phyloP scores from a whole-genome alignment of 1,140 invertebrate species.

The Aradophagus sp. region DNA sequence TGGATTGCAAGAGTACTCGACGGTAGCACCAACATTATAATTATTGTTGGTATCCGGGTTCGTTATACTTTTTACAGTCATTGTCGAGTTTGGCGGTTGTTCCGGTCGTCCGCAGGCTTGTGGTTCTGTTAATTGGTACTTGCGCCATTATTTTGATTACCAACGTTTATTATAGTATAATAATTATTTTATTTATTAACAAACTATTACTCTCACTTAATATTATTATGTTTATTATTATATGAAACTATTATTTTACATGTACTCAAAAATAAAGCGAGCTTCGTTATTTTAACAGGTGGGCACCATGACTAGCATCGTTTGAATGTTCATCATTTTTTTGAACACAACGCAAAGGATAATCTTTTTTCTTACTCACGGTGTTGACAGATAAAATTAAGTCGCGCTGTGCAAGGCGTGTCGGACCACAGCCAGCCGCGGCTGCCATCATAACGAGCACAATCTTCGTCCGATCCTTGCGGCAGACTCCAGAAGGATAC shows the following conservation, averaged over 20 bases:
- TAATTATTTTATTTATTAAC: too few species aligned
- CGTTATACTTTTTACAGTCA: slow-evolving; percentile 76
- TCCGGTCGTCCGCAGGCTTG: slow-evolving; percentile 92
- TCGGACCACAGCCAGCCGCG: slow-evolving; percentile 97
- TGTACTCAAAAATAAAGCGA: too few species aligned
- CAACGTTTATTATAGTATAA: neutral
- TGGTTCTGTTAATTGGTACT: slow-evolving; percentile 79
- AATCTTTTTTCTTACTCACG: slow-evolving; percentile 79
- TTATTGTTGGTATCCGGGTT: slow-evolving; percentile 72
- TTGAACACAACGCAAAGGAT: neutral
- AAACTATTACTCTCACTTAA: too few species aligned
- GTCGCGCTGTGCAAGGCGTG: slow-evolving; percentile 87
- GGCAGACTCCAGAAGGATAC: slow-evolving; percentile 95
- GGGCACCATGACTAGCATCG: neutral
- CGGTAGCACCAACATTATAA: slow-evolving; percentile 89
- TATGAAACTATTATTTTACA: too few species aligned
- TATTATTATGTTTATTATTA: too few species aligned
- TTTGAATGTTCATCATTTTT: slow-evolving; percentile 11
- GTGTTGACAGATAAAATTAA: slow-evolving; percentile 96
- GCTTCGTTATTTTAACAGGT: too few species aligned
- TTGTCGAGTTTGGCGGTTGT: slow-evolving; percentile 94
- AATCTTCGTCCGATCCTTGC: slow-evolving; percentile 85
- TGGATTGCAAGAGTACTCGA: slow-evolving; percentile 90
- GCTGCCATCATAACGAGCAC: slow-evolving; percentile 92
- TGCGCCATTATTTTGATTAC: slow-evolving; percentile 14